These are phyloP conservation scores for Sebastes kiyomatsui DNA, from an alignment of 2,797 vertebrate species.

Conservation along the genomic window DNA sequence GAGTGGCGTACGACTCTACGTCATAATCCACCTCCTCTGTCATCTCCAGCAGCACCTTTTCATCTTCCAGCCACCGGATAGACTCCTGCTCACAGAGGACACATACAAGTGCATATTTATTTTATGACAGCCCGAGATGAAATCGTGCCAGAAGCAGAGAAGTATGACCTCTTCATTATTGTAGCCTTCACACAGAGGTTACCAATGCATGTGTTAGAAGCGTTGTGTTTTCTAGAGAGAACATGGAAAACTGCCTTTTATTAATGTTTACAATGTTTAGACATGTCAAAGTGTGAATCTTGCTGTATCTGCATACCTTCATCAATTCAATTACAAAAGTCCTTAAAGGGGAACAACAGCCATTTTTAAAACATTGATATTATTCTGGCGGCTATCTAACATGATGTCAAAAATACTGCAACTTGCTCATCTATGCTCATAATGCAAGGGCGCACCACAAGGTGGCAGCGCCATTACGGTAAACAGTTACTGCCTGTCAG, in stretches of 20 bases:
- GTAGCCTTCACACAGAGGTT: too few relatives aligned
- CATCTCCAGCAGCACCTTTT: conserved; percentile 96
- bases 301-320: not conserved
- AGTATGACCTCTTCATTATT: not conserved
- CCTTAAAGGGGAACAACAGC: too few relatives aligned
- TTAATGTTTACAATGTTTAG: not conserved
- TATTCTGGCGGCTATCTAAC: too few relatives aligned
- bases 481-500: too few relatives aligned
- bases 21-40: conserved; percentile 98
- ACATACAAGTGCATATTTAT: not conserved
- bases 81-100: conserved; percentile 87
- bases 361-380: too few relatives aligned
- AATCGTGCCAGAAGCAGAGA: not conserved
- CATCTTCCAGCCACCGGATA: conserved; percentile 95
- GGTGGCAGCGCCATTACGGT: too few relatives aligned
- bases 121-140: not conserved
- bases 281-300: not conserved
- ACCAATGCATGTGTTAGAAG: not conserved
- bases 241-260: not conserved
- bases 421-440: too few relatives aligned
- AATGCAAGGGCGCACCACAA: too few relatives aligned
- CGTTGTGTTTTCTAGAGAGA: not conserved
- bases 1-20: conserved; percentile 93
- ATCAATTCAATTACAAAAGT: not conserved
- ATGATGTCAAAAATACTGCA: too few relatives aligned